A percentile compares a stretch with the other conserved stretches of the same genome.
phyloP scores from a whole-genome alignment of 2,888 invertebrate species.

The Euzophera pinguis region DNA sequence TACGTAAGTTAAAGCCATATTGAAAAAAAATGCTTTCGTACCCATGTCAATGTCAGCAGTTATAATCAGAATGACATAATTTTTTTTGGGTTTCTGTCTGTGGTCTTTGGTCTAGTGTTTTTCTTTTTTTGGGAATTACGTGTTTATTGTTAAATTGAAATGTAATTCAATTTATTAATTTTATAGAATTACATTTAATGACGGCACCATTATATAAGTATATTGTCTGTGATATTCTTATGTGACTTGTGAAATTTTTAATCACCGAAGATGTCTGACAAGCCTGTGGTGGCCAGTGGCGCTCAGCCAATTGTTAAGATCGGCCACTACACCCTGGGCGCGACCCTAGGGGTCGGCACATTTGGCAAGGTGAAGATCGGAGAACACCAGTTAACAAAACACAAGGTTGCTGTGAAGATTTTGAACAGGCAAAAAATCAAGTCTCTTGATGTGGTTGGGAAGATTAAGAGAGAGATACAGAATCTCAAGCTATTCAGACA shows the following conservation, averaged over 20 bases:
- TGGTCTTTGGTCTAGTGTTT: too few relatives aligned
- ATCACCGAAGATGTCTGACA: constrained; percentile 54
- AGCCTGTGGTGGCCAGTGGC: constrained; percentile 57
- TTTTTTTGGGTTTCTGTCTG: too few relatives aligned
- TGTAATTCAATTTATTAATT: neutral
- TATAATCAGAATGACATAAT: too few relatives aligned
- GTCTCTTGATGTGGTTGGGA: constrained; percentile 99
- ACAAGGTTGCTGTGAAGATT: constrained; percentile 99
- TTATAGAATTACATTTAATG: neutral
- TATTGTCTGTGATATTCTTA: neutral
- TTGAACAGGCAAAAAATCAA: constrained; percentile 99
- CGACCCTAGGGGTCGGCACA: constrained; percentile 95
- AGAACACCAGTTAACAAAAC: constrained; percentile 97
- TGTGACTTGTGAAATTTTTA: neutral
- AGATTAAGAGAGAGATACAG: constrained; percentile 98
- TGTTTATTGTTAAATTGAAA: neutral
- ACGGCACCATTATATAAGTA: neutral
- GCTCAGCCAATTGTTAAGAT: constrained; percentile 94
- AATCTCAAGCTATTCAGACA: constrained; percentile 99
- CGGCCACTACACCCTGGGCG: constrained; percentile 97
- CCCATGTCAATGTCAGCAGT: too few relatives aligned
- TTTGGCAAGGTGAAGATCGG: constrained; percentile 99
- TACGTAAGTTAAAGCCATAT: too few relatives aligned
- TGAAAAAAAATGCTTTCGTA: too few relatives aligned
- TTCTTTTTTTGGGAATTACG: too few relatives aligned